Base-by-base conservation (phyloP, 2,888 invertebrate species). In the Acanthosepion lycidas region DNA sequence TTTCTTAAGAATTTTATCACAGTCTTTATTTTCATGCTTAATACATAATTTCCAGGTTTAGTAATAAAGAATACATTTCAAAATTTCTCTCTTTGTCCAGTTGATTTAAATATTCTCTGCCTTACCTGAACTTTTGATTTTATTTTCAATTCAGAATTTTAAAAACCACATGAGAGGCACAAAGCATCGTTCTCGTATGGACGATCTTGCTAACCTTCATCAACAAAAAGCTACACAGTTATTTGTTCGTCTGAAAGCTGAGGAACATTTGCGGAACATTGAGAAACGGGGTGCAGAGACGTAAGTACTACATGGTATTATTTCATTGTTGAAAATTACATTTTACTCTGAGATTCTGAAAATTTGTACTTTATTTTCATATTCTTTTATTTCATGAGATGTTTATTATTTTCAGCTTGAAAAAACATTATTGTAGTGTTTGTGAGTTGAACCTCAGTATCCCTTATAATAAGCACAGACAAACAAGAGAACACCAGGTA, bases 201-300 rank as follows among this genome's bases (percentile, higher is more conserved):
- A 95, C 33, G 95, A 95, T 9, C 95, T 97, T 78, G 95, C 96
- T 91, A 95, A 95, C n/a, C 95, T 96, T 28, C 95, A 96, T 49
- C 95, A 96, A 94, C 95, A 96, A 48, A 96, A 95, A 92, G 95
- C 95, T 5, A 95, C 95, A 28, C 96, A 96, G 94, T 95, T 96
- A 28, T 95, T 95, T 53, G 96, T 95, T n/a, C 95, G 97, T 51
- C 95, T 96, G 94, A 96, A 96, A 95, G 97, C 96, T 1, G 96
- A 97, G 95, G 96, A 96, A 94, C 97, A 97, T 94, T 95, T 97
- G 20, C 94, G 96, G 26, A 95, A 96, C 64, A 96, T 97, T 78
- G 96, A 97, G 94, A 95, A 95, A 53, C 95, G 95, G 59, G 95
- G 95, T 51, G 33, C 53, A 33, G 93, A 93, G n/a, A 18, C n/a